Percentiles rank a stretch among this genome's conserved stretches.
Conservation (phyloP, 2,797 vertebrate genomes). For the Onychomys torridus region DNA sequence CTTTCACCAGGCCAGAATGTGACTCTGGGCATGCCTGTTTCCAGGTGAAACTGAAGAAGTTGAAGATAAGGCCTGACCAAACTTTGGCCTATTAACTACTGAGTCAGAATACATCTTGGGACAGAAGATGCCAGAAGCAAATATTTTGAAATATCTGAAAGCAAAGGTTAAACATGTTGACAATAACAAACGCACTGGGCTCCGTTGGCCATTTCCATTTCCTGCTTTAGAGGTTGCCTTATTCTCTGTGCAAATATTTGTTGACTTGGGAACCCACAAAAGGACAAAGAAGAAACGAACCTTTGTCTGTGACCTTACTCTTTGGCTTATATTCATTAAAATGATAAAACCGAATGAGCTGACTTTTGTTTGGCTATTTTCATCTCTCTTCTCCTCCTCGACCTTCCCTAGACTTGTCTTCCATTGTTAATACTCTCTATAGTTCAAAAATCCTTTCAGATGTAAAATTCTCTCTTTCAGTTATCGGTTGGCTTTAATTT, state of each 20-base stretch:
- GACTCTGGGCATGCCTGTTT: too few relatives aligned
- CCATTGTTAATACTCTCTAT: neutral
- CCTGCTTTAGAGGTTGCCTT: constrained; percentile 56
- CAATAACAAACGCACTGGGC: neutral
- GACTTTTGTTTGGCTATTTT: constrained; percentile 43
- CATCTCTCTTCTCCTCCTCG: neutral
- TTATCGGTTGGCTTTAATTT: constrained; percentile 67
- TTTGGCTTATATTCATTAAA: constrained; percentile 49
- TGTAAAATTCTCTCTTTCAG: constrained; percentile 56
- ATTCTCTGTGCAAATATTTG: constrained; percentile 45
- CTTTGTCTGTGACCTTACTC: constrained; percentile 47
- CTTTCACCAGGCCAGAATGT: neutral
- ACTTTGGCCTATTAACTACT: neutral
- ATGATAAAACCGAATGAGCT: constrained; percentile 46
- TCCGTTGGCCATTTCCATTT: constrained; percentile 12
- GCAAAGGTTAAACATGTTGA: constrained; percentile 63
- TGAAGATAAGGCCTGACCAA: constrained; percentile 1
- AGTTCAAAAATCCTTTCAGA: constrained; percentile 67
- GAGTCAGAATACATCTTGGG: constrained; percentile 38
- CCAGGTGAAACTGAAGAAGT: neutral
- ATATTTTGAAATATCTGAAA: constrained; percentile 64
- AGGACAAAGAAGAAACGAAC: constrained; percentile 39
- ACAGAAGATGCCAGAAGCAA: constrained; percentile 10
- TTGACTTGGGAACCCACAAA: constrained; percentile 48
- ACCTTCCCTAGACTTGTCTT: neutral